phyloP scores from a whole-genome alignment of 2,888 invertebrate species.

The Diaperis boleti region DNA sequence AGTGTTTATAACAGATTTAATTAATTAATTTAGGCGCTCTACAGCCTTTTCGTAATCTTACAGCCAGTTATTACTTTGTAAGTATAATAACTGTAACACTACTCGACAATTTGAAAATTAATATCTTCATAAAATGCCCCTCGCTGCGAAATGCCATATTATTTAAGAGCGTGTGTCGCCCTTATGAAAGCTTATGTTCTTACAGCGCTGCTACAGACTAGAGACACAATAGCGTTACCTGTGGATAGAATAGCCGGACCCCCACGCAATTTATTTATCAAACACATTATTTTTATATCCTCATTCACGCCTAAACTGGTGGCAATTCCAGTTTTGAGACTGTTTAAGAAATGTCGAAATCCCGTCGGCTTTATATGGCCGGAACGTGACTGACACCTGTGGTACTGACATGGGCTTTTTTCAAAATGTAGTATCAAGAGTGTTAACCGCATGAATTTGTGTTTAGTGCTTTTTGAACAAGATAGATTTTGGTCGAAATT shows the following conservation, averaged over 20 bases:
- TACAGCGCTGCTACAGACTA: constrained; percentile 53
- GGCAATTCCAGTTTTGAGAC: no score
- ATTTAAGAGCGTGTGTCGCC: constrained; percentile 61
- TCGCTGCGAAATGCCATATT: constrained; percentile 60
- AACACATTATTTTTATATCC: constrained; percentile 41
- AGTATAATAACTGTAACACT: constrained; percentile 66
- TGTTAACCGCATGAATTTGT: constrained; percentile 36
- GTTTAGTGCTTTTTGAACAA: constrained; percentile 51
- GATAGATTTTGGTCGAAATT: constrained; percentile 47
- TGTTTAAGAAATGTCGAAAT: no score
- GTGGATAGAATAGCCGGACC: constrained; percentile 50
- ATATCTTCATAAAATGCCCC: constrained; percentile 68
- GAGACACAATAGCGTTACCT: constrained; percentile 55
- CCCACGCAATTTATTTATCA: constrained; percentile 40
- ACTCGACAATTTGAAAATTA: constrained; percentile 67
- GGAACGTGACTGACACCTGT: constrained; percentile 7
- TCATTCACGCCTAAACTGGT: no score
- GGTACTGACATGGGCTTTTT: neutral
- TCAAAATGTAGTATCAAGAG: constrained; percentile 27
- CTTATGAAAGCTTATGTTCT: constrained; percentile 65
- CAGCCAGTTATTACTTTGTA: constrained; percentile 66
- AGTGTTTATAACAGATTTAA: constrained; percentile 67
- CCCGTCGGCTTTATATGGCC: neutral
- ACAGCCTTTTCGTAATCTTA: constrained; percentile 65
- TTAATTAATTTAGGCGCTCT: constrained; percentile 67